Evolutionary conservation across 2,888 invertebrate genomes (phyloP).

Genomic region (Cactoblastis cactorum): DNA sequence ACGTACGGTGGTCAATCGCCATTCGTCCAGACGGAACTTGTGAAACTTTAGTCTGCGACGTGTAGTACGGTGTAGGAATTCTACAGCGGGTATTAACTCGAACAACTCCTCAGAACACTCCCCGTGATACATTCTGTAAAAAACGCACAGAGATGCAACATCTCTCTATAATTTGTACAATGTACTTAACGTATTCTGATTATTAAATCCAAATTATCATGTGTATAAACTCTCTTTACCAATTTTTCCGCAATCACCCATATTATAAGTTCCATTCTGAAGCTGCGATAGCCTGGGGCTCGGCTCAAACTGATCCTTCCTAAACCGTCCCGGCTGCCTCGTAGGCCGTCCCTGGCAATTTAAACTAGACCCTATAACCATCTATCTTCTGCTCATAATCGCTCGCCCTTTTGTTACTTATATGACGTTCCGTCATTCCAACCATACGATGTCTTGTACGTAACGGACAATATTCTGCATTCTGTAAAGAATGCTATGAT

Average conservation of each 20-base stretch:
- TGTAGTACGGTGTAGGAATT: too few relatives aligned
- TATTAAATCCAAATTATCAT: neutral
- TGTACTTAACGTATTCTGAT: too few relatives aligned
- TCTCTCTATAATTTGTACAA: too few relatives aligned
- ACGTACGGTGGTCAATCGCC: too few relatives aligned
- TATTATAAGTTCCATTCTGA: slow-evolving; percentile 71
- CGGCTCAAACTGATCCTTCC: slow-evolving; percentile 66
- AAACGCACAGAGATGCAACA: too few relatives aligned
- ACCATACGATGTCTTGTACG: slow-evolving; percentile 31
- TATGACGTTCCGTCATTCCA: slow-evolving; percentile 70
- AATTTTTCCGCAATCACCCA: slow-evolving; percentile 66
- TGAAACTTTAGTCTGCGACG: too few relatives aligned
- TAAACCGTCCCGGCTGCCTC: slow-evolving; percentile 53
- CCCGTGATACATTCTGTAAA: too few relatives aligned
- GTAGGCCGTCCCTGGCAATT: slow-evolving; percentile 34
- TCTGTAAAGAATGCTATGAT: slow-evolving; percentile 31
- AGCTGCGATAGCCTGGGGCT: slow-evolving; percentile 65
- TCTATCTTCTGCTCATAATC: slow-evolving; percentile 53
- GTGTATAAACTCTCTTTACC: slow-evolving; percentile 32
- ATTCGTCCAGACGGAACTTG: too few relatives aligned
- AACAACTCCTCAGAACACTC: too few relatives aligned
- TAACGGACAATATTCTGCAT: slow-evolving; percentile 39
- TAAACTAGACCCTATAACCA: slow-evolving; percentile 49
- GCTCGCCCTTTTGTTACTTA: slow-evolving; percentile 47
- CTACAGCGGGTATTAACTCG: too few relatives aligned